A percentile compares a stretch with the other conserved stretches of the same genome.
Conservation (phyloP, 37 sponge, comb jelly and placozoan genomes). For the Tethya wilhelma region DNA sequence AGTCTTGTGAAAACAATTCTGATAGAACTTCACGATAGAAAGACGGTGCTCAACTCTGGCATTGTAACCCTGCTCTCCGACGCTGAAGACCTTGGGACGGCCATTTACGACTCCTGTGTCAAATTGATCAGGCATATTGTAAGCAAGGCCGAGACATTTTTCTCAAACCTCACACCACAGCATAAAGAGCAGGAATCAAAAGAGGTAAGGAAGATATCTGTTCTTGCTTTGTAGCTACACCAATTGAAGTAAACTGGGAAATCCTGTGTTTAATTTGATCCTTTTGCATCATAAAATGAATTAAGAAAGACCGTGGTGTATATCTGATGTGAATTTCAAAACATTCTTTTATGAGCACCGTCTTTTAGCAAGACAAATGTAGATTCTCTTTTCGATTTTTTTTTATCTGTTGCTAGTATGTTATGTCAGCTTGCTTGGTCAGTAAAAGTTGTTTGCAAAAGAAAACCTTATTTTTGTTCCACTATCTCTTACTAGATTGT, state of each 20-base stretch:
- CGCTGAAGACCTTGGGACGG: slow-evolving; percentile 19
- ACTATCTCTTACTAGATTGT: too few relatives aligned
- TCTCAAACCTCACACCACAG: neutral
- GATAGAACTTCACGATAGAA: neutral
- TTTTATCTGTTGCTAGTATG: too few relatives aligned
- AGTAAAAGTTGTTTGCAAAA: too few relatives aligned
- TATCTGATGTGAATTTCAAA: too few relatives aligned
- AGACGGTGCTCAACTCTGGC: neutral
- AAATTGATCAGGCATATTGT: slow-evolving; percentile 54
- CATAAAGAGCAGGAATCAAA: slow-evolving; percentile 17
- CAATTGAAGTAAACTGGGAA: neutral
- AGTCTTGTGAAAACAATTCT: slow-evolving; percentile 20
- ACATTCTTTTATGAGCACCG: too few relatives aligned
- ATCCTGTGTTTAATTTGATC: neutral
- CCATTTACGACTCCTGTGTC: slow-evolving; percentile 43
- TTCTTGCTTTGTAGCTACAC: neutral
- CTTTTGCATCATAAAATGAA: too few relatives aligned
- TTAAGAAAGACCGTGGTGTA: too few relatives aligned
- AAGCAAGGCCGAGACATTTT: neutral
- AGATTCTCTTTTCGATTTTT: too few relatives aligned
- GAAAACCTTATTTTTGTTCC: too few relatives aligned
- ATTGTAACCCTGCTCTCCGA: neutral
- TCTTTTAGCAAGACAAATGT: too few relatives aligned
- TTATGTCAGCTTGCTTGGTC: too few relatives aligned
- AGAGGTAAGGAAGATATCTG: slow-evolving; percentile 12